A percentile compares a stretch with the other conserved stretches of the same genome.
Evolutionary conservation across 2,888 invertebrate species (phyloP).

Genomic region (Cephus pulcher): DNA sequence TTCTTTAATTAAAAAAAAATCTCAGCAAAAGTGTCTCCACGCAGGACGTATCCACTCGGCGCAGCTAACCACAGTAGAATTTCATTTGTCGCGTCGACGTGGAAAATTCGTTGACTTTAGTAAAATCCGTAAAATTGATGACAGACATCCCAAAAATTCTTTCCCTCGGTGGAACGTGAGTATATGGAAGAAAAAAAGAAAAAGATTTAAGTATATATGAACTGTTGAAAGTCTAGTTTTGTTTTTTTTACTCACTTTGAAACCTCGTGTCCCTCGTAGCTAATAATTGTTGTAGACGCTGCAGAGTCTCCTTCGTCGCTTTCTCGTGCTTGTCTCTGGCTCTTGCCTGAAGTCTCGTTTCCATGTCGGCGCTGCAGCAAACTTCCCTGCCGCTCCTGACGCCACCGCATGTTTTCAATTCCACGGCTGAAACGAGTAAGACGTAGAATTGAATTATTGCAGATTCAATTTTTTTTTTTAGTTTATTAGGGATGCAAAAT

Average conservation of each 20-base stretch:
- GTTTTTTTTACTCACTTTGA: slow-evolving; percentile 77
- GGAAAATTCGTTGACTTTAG: neutral
- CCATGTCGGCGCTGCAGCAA: slow-evolving; percentile 78
- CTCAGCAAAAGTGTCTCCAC: neutral
- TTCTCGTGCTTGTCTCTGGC: slow-evolving; percentile 81
- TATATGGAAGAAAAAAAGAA: neutral
- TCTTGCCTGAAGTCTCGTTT: slow-evolving; percentile 77
- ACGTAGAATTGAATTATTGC: neutral
- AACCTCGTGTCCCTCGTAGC: slow-evolving; percentile 83
- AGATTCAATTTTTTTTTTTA: too few species aligned
- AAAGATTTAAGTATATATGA: neutral
- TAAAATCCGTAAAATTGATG: neutral
- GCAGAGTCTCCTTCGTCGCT: slow-evolving; percentile 80
- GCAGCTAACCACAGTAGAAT: neutral
- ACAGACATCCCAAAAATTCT: neutral
- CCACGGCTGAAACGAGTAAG: slow-evolving; percentile 51
- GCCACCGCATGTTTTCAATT: slow-evolving; percentile 61
- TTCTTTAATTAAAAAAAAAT: slow-evolving; percentile 47
- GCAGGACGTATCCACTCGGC: neutral
- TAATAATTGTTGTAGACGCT: slow-evolving; percentile 80
- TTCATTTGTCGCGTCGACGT: neutral
- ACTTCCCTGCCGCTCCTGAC: slow-evolving; percentile 63
- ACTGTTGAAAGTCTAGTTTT: neutral
- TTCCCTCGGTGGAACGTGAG: too few species aligned
- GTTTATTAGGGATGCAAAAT: too few species aligned